Base-by-base conservation (phyloP, 2,888 invertebrate genomes). In the Pyrrhosoma nymphula region DNA sequence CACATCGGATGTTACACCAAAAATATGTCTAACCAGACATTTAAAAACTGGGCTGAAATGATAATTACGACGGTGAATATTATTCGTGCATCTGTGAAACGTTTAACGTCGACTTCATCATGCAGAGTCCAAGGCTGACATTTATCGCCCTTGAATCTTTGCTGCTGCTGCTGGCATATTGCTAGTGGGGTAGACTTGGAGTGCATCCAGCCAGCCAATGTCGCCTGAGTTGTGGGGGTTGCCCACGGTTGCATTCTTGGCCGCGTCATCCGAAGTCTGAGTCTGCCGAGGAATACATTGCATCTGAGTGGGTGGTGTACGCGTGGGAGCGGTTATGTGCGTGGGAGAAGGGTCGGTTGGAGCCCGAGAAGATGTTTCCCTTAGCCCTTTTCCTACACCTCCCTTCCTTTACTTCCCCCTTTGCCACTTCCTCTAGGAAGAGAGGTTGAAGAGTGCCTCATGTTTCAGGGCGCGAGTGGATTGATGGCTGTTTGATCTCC, bases 401-500 rank as follows among this genome's bases (percentile, higher is more conserved):
- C 35, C n/a, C 82, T 14, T 35, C 30, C 75, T 4, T 16, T 35
- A 16, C 35, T n/a, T 18, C 93, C 69, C 39, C n/a, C 47, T 56
- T 91, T 35, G 12, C 60, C 91, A 35, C 93, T 23, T 8, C 69
- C 47, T 93, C 69, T 20, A 47, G 69, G 55, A 55, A 55, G 89
- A 35, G 91, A 20, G 35, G 30, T 82, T 18, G 35, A 47, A 47
- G 69, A n/a, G 63, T 69, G 60, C 60, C 91, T 60, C 63, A 91
- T 39, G 91, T 63, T 69, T 39, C 91, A 39, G 12, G 89, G 55
- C 56, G 47, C 56, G n/a, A n/a, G 89, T 47, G 47, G 93, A 93
- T 93, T 93, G 93, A 93, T 93, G 93, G 93, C 35, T 93, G 93
- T 93, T 93, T 93, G 93, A 93, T 93, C 47, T 39, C 47, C 47